Evolutionary conservation across 2,888 invertebrate genomes (phyloP), one percentile per base, ranked within the genome.

Genomic region (Apomyelois bistriatella): DNA sequence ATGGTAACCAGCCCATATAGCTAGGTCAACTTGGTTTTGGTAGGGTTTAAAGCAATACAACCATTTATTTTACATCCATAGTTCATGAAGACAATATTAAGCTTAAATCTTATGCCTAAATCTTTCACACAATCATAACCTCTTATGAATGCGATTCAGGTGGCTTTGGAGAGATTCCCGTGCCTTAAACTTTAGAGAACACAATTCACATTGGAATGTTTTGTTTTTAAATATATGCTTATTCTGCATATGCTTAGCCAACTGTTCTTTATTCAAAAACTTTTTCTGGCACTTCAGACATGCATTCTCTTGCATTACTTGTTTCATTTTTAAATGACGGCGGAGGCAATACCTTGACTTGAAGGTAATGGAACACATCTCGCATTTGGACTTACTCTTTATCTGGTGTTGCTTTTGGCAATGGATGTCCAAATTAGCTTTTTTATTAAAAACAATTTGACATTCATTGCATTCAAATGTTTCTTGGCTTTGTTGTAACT

Each of bases 251-350:
- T 90, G 90, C 52, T 89, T 90, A 0, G 75, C 62, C 1, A 89
- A 61, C 0, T 71, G 61, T 1, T 88, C 88, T 49, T 82, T 82
- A 37, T 68, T 80, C 0, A 73, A 74, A 51, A 86, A 90, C 67
- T 83, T 88, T 54, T 90, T 90, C 37, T 84, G 84, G 57, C 90
- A 90, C 55, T 85, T 84, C 1, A 81, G 56, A 62, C 90, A 90
- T 0, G 87, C 60, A 52, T 90, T 89, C 52, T 89, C 88, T 1
- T 71, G 78, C 56, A 90, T 56, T 0, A 76, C 51, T 60, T 86
- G 85, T 62, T 90, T 89, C 10, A 90, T 52, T 56, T 83, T 86
- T 53, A 88, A 60, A 64, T 90, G 90, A 10, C 87, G 70, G 1
- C 84, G 79, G 13, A 90, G 64, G 64, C 90, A 89, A 50, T 89